Base-by-base conservation (phyloP, 2,113 vertebrate genomes). In the Sialia sialis region DNA sequence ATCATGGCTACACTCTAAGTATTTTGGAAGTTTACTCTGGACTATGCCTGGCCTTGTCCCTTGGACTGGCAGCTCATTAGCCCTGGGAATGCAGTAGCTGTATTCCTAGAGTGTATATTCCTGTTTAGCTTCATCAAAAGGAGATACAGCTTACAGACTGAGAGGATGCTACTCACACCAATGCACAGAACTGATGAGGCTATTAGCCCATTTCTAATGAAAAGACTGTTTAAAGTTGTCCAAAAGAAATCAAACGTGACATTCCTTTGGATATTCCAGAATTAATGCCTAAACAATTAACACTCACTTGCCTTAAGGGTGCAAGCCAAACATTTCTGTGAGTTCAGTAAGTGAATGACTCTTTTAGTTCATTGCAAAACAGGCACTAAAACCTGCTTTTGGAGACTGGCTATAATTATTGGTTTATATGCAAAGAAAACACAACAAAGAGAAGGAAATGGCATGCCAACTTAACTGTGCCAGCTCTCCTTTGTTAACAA, bases 21-120 rank as follows among this genome's bases (percentile, higher is more conserved):
- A 36, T 84, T 80, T 60, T 26, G 29, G 17, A 70, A 85, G 58
- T 34, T 93, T 30, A 59, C 52, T 74, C 49, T 44, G n/a, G 62
- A 87, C 82, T 90, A 21, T 32, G 18, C 46, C 46, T 66, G 67
- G 54, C 75, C 46, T 91, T 15, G 1, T 76, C 29, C n/a, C 44
- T 82, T 69, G 8, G 54, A 87, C 75, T 90, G 67, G 44, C 76
- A 92, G 76, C 59, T 94, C 59, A 34, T 88, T 84, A 95, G 89
- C 29, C 67, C 41, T 58, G n/a, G 46, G 64, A 93, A 90, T 69
- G 51, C 39, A 89, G 29, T 58, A 82, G 77, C 73, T 92, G 43
- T 41, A 49, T 60, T 87, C 30, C 76, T 56, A 27, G 26, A 75
- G 36, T 10, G 4, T 32, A 34, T 32, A 75, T 30, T 60, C n/a